Evolutionary conservation across 2,113 vertebrate genomes (phyloP).

Genomic region (Heterocephalus glaber): DNA sequence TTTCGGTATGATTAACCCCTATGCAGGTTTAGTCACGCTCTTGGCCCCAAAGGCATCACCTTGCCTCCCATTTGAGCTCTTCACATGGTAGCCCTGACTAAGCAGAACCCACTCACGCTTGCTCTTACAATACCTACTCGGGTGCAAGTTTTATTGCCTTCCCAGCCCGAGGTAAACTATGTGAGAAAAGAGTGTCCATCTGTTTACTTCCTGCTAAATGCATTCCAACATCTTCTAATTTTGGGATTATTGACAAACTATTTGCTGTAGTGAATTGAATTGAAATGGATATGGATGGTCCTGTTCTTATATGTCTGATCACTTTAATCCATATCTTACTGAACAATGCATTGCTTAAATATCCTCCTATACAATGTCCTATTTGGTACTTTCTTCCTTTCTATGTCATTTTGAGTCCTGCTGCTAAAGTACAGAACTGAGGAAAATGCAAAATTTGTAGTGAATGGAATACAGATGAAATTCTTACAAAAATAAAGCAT

Average conservation of each 20-base stretch:
- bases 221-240: not conserved
- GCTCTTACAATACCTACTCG: not conserved
- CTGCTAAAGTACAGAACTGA: not conserved
- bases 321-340: not conserved
- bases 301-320: not conserved
- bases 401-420: not conserved
- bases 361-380: not conserved
- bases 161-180: not conserved
- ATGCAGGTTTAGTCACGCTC: not conserved
- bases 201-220: not conserved
- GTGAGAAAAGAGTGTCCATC: not conserved
- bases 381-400: not conserved
- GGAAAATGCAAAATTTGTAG: slow-evolving; percentile 40
- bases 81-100: not conserved
- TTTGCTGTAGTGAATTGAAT: slow-evolving; percentile 6
- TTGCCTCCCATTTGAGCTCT: not conserved
- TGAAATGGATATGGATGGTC: not conserved
- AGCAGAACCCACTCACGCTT: not conserved
- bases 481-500: slow-evolving; percentile 35
- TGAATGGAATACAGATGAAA: slow-evolving; percentile 36
- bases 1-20: not conserved
- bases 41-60: not conserved
- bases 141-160: not conserved
- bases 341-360: not conserved
- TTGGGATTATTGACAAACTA: slow-evolving; percentile 32